Evolutionary conservation across 1,140 invertebrate genomes (phyloP), one percentile per base, ranked within the genome.

Genomic region (Thaumetopoea pityocampa): DNA sequence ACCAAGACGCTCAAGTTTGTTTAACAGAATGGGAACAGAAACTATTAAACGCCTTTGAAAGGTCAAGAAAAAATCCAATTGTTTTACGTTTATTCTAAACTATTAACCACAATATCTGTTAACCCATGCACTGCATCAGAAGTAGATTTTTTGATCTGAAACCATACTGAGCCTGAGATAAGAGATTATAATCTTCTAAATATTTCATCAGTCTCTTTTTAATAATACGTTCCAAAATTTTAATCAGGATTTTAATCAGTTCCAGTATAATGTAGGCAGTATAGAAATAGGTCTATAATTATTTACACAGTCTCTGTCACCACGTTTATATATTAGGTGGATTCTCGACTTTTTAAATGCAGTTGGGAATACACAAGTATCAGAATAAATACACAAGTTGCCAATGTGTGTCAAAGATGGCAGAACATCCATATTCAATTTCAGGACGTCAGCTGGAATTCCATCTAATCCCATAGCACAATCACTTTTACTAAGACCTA

Each of bases 231-330:
- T 34, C 32, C 3, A 34, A 4, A 2, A 43, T 28, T 17, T 43
- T 43, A 5, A 32, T n/a, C n/a, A n/a, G n/a, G n/a, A n/a, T n/a
- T n/a, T n/a, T n/a, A n/a, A n/a, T n/a, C n/a, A n/a, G n/a, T n/a
- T n/a, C n/a, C n/a, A n/a, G n/a, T n/a, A 34, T 2, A 34, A 22
- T 11, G 29, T n/a, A 7, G 40, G 22, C 4, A 42, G 11, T 7
- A 42, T 33, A 10, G 28, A 32, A 12, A 33, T 42, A 3, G 40
- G 28, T 11, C 29, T 24, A 16, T 26, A 42, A 7, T 42, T 42
- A 12, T 23, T 17, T 2, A 33, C 40, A 33, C 8, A 6, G 14
- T 27, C 29, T 26, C 14, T 42, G n/a, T 23, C 20, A 7, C 40
- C 29, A 18, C 24, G 11, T n/a, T 42, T 33, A 18, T 22, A 23